Percentiles rank a stretch among this genome's conserved stretches.
These are phyloP conservation scores for Neuroscelio doddi DNA, from an alignment of 2,888 invertebrate genomes.

Conservation along the genomic window DNA sequence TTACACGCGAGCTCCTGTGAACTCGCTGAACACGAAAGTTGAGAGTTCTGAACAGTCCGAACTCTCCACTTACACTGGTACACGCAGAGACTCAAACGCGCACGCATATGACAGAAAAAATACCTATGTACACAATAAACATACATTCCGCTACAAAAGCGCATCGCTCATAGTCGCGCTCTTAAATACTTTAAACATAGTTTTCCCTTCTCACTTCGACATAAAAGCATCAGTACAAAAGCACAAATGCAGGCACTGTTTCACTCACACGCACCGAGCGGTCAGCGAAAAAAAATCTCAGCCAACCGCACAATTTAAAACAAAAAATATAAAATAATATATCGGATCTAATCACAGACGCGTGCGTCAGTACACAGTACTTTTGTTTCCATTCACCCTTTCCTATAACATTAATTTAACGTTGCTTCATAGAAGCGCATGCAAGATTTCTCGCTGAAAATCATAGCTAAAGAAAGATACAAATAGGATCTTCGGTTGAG, in stretches of 20 bases:
- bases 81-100: slow-evolving; percentile 15
- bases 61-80: slow-evolving; percentile 19
- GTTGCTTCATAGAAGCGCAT: slow-evolving; percentile 35
- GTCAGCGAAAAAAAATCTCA: no score
- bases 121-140: slow-evolving; percentile 23
- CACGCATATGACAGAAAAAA: slow-evolving; percentile 16
- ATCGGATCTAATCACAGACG: slow-evolving; percentile 26
- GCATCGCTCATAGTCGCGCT: not conserved
- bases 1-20: slow-evolving; percentile 7
- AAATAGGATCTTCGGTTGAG: slow-evolving; percentile 4
- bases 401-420: slow-evolving; percentile 2
- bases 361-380: slow-evolving; percentile 8
- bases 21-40: slow-evolving; percentile 4
- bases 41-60: slow-evolving; percentile 1
- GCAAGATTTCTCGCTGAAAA: slow-evolving; percentile 15
- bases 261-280: not conserved
- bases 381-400: not conserved
- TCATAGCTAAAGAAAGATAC: slow-evolving; percentile 20
- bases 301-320: no score
- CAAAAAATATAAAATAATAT: slow-evolving; percentile 17
- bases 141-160: slow-evolving; percentile 12
- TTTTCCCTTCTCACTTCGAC: not conserved
- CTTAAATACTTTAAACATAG: not conserved
- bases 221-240: slow-evolving; percentile 20
- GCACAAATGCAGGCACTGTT: slow-evolving; percentile 15